Evolutionary conservation across 1,140 invertebrate species (phyloP), one percentile per base, ranked within the genome.

Genomic region (Thereuonema tuberculata): DNA sequence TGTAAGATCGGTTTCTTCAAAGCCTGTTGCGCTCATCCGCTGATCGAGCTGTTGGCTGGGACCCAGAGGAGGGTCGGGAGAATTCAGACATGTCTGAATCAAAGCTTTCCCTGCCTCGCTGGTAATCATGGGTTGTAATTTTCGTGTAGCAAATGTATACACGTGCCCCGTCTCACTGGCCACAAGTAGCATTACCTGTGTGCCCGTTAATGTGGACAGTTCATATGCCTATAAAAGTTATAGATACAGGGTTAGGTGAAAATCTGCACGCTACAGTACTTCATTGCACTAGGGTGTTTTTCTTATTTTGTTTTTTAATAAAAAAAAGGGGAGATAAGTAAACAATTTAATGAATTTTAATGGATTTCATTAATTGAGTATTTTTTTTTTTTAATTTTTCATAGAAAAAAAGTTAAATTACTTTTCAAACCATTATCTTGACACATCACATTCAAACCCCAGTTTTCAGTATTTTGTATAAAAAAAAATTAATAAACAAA

Each of bases 101-200:
- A 99, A 80, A 50, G 92, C 87, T 75, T 99, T 99, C 52, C 96
- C 97, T 59, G 93, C 92, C 70, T 99, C 96, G 66, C 92, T 96
- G 17, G 93, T 97, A 71, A 99, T 99, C 94, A 99, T 99, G 54
- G 96, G 97, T 74, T 99, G 94, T 47, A 99, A 79, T 75, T 99
- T 99, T 58, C 93, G 80, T 52, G 97, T 99, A 29, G 97, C 96
- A 78, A 98, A 99, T 53, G 97, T 99, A 77, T 99, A 99, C 65
- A 99, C 96, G 78, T 99, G 97, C 2, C 96, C 93, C 15, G 92
- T 96, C 74, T 96, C 93, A 31, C 89, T 93, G 28, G 92, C 93
- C 58, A 96, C 93, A 68, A 96, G 76, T 58, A 96, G 76, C 92
- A 95, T 97, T 72, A 99, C 95, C 79, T 99, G 95, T 15, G 97